Evolutionary conservation across 2,113 vertebrate species (phyloP), one percentile per base, ranked within the genome.

Genomic region (Ranitomeya variabilis): DNA sequence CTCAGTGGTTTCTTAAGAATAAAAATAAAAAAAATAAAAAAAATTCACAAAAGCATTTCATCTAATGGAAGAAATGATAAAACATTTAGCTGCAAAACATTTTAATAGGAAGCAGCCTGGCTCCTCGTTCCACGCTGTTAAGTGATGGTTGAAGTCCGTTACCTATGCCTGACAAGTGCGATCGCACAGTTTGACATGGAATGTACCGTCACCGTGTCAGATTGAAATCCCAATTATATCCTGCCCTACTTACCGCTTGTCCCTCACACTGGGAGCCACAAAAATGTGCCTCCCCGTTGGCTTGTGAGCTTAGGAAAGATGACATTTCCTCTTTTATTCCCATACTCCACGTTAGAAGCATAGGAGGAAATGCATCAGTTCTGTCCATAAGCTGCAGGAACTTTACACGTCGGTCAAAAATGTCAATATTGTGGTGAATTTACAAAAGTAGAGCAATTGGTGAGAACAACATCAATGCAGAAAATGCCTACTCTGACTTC

Each of bases 161-260:
- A 79, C 37, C 59, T 64, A 8, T 18, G 60, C 21, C 76, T 86
- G 85, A 86, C 85, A 86, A 86, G 57, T 64, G 85, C 3, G 55
- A 77, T 86, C 73, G 9, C 85, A 78, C 85, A 64, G 73, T 79
- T 73, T 71, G 67, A 71, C 51, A 71, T 23, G 13, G 60, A n/a
- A 62, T 66, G n/a, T 45, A 78, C 85, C 54, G 85, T 79, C 71
- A 26, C 16, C 21, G 85, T 76, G 60, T 52, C 85, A 78, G 85
- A 86, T 26, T 67, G 59, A 79, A 80, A 64, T 79, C 59, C 85
- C 85, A 64, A 86, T 86, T 86, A 67, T 86, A 62, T 23, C 59
- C 26, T 67, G 85, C 60, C 51, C 60, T 79, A 79, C 85, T 62
- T 86, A 67, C 74, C n/a, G 31, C 52, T 52, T 23, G n/a, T 84